Evolutionary conservation across 2,113 vertebrate genomes (phyloP).

Genomic region (Eulacestoma nigropectus): DNA sequence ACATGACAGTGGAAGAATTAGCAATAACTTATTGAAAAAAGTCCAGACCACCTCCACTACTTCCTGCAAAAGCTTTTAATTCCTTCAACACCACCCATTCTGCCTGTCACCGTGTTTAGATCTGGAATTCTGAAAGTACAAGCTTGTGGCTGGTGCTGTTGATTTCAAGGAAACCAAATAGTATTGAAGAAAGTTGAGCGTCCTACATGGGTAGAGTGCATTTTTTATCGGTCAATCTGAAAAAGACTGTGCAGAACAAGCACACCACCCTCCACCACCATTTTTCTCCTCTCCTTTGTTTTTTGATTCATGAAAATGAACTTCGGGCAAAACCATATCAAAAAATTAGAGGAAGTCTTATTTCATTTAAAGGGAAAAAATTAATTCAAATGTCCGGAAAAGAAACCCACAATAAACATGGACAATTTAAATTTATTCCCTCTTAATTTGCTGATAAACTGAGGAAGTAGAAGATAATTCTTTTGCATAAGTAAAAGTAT

Average conservation of each 20-base stretch:
- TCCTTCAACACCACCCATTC: not conserved
- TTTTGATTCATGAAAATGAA: not conserved
- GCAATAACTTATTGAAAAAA: not conserved
- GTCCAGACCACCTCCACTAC: not conserved
- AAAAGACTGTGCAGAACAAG: not conserved
- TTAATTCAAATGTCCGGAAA: not conserved
- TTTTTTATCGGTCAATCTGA: not conserved
- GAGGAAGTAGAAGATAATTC: not conserved
- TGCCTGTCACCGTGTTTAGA: not conserved
- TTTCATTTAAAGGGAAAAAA: not conserved
- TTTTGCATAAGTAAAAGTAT: not conserved
- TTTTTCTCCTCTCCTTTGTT: not conserved
- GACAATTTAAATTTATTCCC: not conserved
- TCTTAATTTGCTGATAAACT: not conserved
- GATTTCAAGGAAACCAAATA: not conserved
- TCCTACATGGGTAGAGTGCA: rapidly evolving
- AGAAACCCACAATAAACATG: rapidly evolving
- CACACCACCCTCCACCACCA: rapidly evolving
- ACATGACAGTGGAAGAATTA: not conserved
- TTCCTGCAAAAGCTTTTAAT: not conserved
- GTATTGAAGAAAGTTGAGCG: not conserved
- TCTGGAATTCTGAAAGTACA: not conserved
- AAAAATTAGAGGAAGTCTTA: not conserved
- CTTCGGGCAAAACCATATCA: not conserved
- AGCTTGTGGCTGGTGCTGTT: not conserved